Conservation (phyloP, 2,797 vertebrate genomes). For the Hypotaenidia okinawae region DNA sequence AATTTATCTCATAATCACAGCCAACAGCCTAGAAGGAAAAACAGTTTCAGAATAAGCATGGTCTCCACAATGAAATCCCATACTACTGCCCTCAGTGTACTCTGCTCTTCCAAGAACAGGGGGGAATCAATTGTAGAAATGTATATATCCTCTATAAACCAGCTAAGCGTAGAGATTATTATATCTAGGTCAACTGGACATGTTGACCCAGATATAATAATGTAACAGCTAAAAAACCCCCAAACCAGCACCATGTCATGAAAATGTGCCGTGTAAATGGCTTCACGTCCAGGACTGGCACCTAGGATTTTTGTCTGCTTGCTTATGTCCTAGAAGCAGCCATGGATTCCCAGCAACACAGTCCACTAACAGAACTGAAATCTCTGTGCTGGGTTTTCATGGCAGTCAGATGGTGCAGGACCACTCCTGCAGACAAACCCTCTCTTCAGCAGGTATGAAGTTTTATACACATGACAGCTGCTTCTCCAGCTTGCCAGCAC, state of each 20-base stretch:
- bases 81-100: background rate
- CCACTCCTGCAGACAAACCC: background rate
- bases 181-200: background rate
- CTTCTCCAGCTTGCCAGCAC: background rate
- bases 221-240: too few relatives aligned
- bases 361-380: background rate
- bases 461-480: background rate
- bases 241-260: background rate
- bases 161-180: background rate
- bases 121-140: background rate
- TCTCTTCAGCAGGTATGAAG: background rate
- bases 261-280: background rate
- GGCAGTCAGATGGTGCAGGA: background rate
- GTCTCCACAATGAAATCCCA: background rate
- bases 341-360: background rate
- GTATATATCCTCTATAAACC: background rate
- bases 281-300: background rate
- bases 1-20: conserved; percentile 95
- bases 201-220: too few relatives aligned
- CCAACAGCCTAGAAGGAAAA: conserved; percentile 85
- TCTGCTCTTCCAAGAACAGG: background rate
- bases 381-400: background rate
- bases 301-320: background rate
- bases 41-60: background rate
- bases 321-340: background rate